Evolutionary conservation across 1,140 invertebrate species (phyloP).

Genomic region (Drosophila littoralis): DNA sequence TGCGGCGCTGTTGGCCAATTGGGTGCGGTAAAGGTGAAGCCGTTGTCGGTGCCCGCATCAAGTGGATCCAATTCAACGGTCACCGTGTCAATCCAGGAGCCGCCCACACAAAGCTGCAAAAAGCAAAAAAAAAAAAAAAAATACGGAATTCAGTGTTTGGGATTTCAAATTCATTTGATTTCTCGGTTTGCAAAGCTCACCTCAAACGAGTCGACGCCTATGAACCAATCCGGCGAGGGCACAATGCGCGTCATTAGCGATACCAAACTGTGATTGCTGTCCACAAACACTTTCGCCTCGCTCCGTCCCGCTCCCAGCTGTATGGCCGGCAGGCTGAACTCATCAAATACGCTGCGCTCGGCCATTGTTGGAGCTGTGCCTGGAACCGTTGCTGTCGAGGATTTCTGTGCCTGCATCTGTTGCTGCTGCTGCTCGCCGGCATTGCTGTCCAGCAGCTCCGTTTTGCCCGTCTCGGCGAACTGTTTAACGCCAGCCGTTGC

Average conservation of each 20-base stretch:
- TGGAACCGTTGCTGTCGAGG: constrained; percentile 17
- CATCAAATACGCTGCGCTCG: constrained; percentile 88
- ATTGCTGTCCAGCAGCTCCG: constrained; percentile 88
- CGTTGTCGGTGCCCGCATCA: constrained; percentile 98
- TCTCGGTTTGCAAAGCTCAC: constrained; percentile 49
- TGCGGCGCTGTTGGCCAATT: constrained; percentile 96
- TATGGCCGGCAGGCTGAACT: constrained; percentile 92
- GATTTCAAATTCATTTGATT: constrained; percentile 3
- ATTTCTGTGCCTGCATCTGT: constrained; percentile 61
- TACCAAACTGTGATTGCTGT: constrained; percentile 95
- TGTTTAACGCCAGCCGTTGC: constrained; percentile 90
- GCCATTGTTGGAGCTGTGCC: constrained; percentile 42
- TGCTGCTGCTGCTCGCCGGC: constrained; percentile 84
- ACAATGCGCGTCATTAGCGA: constrained; percentile 94
- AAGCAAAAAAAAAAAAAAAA: neutral
- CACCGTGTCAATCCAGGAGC: constrained; percentile 96
- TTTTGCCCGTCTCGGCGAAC: constrained; percentile 92
- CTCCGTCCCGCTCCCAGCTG: constrained; percentile 90
- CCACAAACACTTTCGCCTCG: constrained; percentile 93
- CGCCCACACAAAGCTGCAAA: constrained; percentile 93
- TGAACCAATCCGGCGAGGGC: constrained; percentile 99
- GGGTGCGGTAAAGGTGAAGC: constrained; percentile 97
- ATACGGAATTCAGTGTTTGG: neutral
- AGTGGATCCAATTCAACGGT: constrained; percentile 97
- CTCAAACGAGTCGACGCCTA: constrained; percentile 96